Evolutionary conservation across 2,888 invertebrate species (phyloP), one percentile per base, ranked within the genome.

Genomic region (Asteroscopus sphinx): DNA sequence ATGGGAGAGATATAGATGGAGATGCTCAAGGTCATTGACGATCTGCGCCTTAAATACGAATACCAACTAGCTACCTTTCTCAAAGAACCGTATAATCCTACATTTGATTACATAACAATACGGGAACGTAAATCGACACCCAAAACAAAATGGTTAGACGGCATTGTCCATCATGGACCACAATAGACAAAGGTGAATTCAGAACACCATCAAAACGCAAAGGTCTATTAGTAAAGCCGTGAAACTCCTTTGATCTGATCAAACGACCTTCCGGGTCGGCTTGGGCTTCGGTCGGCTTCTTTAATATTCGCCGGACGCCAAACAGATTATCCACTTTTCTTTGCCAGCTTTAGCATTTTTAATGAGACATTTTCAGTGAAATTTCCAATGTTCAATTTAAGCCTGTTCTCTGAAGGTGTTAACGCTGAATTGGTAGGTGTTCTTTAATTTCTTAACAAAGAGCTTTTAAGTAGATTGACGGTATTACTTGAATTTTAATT

Each of bases 251-350:
- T 92, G 89, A 92, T 91, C 90, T 88, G 76, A 77, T 83, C 83
- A 86, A 87, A 88, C 87, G 85, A 83, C 81, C 83, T 87, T 84
- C 83, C 82, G 85, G 80, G 73, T 71, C 79, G 80, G 83, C 83
- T 87, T 84, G 83, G 82, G 85, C 79, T 73, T 71, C 79, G 80
- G 83, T 79, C 82, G 85, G 82, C 85, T 88, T 87, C 89, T 88
- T 88, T 89, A 89, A 91, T 88, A 86, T 88, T 89, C 87, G 82
- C 85, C 82, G 79, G 88, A 89, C 86, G 86, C 82, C 83, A 85
- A 87, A 87, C 86, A 89, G 91, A 91, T 91, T 92, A 92, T 88
- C 88, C 88, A 90, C 90, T 91, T 89, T 88, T 89, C 86, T 87
- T 89, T 82, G 81, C 82, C 79, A 77, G 87, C 86, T 90, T 90